Evolutionary conservation across 2,113 vertebrate species (phyloP), one percentile per base, ranked within the genome.

Genomic region (Petrocephalus microphthalmus): DNA sequence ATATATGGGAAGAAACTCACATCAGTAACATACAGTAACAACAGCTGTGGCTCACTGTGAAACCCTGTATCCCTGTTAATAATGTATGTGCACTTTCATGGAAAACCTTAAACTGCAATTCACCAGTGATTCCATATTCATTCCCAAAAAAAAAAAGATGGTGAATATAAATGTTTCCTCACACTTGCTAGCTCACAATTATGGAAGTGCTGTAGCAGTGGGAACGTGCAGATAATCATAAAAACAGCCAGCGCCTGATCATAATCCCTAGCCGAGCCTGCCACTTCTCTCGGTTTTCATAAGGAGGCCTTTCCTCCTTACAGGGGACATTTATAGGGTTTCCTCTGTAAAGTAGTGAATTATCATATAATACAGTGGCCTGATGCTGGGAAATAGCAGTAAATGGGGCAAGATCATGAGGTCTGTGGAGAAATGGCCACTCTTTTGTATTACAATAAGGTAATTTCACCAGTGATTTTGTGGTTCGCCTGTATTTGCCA

Each of bases 391-490:
- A 22, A 90, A 57, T 78, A 29, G 54, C 84, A 56, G 67, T 42
- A 89, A 88, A 91, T 60, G 49, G 78, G 90, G 87, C 71, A 91
- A 91, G 90, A 90, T 84, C 51, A 67, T 78, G 49, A 60, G 13
- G 71, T 88, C 53, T 51, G 88, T 74, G 86, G 29, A 85, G 25
- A 92, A 92, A 92, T 92, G 83, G 90, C 90, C 90, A 88, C 54
- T 42, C 47, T 29, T 15, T 67, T 84, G 29, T 88, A 90, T 86
- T 67, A 54, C 88, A 57, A 67, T 53, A 85, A 92, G 88, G 91
- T 91, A 92, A 92, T 91, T 84, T 89, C 86, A 89, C 49, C 71
- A 13, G 49, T 89, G 84, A 86, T 89, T 85, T 86, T 86, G 57
- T 53, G 64, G 85, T 86, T 49, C 53, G 20, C 84, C 74, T 20